Evolutionary conservation across 64 coral and sea anemone species (phyloP).

Genomic region (Orbicella faveolata): DNA sequence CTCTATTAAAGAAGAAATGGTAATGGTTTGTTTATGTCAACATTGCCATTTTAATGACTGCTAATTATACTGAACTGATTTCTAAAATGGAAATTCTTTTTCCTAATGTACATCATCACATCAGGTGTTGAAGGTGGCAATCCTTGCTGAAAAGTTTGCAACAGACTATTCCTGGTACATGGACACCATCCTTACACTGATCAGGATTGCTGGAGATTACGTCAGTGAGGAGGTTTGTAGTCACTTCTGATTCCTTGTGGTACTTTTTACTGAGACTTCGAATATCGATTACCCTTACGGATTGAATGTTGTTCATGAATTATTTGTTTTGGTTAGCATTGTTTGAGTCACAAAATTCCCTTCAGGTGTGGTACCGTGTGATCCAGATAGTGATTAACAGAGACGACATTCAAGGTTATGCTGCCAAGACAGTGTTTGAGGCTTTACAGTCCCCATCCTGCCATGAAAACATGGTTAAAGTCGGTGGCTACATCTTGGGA

Average conservation of each 20-base stretch:
- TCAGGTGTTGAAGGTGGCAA: constrained; percentile 93
- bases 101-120: neutral
- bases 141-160: constrained; percentile 93
- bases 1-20: constrained; percentile 98
- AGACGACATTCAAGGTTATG: constrained; percentile 98
- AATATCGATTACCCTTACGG: neutral
- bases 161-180: constrained; percentile 97
- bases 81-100: neutral
- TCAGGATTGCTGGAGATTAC: constrained; percentile 90
- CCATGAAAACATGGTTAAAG: constrained; percentile 97
- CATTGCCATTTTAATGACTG: too few relatives aligned
- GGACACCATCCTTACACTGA: constrained; percentile 90
- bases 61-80: too few relatives aligned
- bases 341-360: neutral
- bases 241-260: too few relatives aligned
- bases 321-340: too few relatives aligned
- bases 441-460: constrained; percentile 91
- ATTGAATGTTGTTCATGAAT: too few relatives aligned
- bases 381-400: constrained; percentile 99
- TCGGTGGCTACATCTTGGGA: constrained; percentile 95
- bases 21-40: neutral
- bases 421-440: constrained; percentile 99
- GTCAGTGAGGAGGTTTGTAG: constrained; percentile 93
- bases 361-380: constrained; percentile 94
- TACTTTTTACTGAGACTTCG: too few relatives aligned